Conservation (phyloP, 2,888 invertebrate genomes). For the Yponomeuta cagnagella region DNA sequence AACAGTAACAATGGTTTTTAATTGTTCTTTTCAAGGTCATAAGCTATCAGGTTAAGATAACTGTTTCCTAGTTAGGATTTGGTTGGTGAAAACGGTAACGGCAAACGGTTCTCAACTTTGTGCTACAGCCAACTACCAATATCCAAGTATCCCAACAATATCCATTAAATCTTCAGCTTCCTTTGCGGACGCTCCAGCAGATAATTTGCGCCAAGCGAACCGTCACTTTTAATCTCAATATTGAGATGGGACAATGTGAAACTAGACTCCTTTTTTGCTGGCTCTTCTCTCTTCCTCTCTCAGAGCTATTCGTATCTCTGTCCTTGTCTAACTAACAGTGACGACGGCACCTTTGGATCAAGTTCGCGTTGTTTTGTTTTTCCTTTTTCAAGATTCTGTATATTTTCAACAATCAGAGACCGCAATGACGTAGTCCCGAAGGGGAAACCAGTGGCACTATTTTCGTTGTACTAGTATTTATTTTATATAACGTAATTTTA, state of each 20-base stretch:
- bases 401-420: not conserved
- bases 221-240: constrained; percentile 75
- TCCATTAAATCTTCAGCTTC: constrained; percentile 12
- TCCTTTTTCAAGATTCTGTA: not conserved
- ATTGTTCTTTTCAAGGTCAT: too few relatives aligned
- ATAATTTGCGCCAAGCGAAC: constrained; percentile 70
- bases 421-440: too few relatives aligned
- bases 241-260: constrained; percentile 57
- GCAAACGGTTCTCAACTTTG: too few relatives aligned
- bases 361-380: not conserved
- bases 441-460: too few relatives aligned
- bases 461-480: too few relatives aligned
- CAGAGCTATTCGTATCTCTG: not conserved
- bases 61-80: too few relatives aligned
- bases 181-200: constrained; percentile 49
- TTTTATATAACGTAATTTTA: too few relatives aligned
- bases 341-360: not conserved
- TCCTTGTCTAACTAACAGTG: not conserved
- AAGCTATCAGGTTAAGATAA: too few relatives aligned
- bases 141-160: too few relatives aligned
- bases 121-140: too few relatives aligned
- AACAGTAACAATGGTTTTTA: too few relatives aligned
- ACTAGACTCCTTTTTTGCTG: not conserved
- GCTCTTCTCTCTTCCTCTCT: not conserved
- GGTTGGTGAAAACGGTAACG: too few relatives aligned